These are phyloP conservation scores for Portevinia maculata DNA, from an alignment of 2,888 invertebrate species.

Conservation along the genomic window DNA sequence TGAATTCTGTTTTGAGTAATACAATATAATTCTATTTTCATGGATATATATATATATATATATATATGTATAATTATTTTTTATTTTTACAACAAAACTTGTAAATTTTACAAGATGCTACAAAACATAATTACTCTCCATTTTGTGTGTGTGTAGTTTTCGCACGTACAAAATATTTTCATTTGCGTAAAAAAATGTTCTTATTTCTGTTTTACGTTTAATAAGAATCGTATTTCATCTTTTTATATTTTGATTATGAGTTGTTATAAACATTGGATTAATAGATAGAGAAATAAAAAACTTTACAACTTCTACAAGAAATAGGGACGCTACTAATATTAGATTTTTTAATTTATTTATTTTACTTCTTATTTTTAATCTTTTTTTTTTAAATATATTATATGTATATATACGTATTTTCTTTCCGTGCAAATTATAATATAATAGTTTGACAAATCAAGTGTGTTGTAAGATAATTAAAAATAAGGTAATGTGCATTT, in stretches of 20 bases:
- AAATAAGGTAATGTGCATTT: no score
- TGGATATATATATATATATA: constrained; percentile 69
- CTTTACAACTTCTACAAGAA: constrained; percentile 71
- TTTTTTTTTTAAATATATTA: no score
- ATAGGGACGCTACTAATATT: constrained; percentile 40
- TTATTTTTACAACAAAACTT: constrained; percentile 71
- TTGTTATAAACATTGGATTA: constrained; percentile 67
- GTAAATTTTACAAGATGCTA: constrained; percentile 71
- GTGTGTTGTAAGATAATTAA: no score
- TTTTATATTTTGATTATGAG: constrained; percentile 62
- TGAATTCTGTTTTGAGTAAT: constrained; percentile 72
- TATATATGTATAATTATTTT: constrained; percentile 60
- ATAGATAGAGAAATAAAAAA: constrained; percentile 61
- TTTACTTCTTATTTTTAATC: constrained; percentile 24
- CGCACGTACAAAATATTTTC: constrained; percentile 73
- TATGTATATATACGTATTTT: constrained; percentile 1
- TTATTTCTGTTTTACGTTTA: constrained; percentile 41
- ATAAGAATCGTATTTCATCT: constrained; percentile 13
- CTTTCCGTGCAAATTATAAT: neutral
- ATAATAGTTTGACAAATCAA: neutral
- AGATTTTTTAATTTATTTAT: constrained; percentile 35
- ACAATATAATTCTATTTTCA: constrained; percentile 66
- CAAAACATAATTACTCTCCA: constrained; percentile 45
- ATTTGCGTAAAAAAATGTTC: constrained; percentile 68
- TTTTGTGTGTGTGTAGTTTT: constrained; percentile 50